Base-by-base conservation (phyloP, 2,113 vertebrate genomes). In the Tichodroma muraria region DNA sequence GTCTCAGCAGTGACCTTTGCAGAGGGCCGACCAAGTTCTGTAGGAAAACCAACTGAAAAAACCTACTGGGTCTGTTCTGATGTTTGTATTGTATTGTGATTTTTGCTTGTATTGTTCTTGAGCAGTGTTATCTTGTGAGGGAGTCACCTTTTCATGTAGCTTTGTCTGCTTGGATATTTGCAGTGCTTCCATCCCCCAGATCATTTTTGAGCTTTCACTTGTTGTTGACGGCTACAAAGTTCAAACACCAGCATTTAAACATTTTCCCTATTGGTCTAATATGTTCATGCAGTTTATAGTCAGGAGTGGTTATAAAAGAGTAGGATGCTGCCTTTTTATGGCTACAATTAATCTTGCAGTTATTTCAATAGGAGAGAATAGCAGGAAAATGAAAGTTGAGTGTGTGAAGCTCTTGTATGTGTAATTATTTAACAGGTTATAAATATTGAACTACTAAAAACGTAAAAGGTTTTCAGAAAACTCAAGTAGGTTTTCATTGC, bases 291-390 rank as follows among this genome's bases (percentile, higher is more conserved):
- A 91, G 79, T 85, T 93, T 63, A 72, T 94, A 94, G 94, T 93
- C 84, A 88, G 61, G 40, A 89, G n/a, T 11, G 24, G 69, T 56
- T 77, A 35, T 96, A 89, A 93, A 90, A 89, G 64, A 15, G n/a
- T 80, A 91, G 84, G 88, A 86, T 96, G 75, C 78, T 96, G 65
- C 79, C 24, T 71, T 94, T 95, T 93, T 93, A 94, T 93, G 61
- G 47, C 84, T 88, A 3, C 22, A 80, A 72, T 96, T 85, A 95
- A 95, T 91, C 93, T 90, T 75, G 27, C 40, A 76, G 57, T 88
- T 88, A 77, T 42, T 97, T 94, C 91, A 88, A 25, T 42, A 57
- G 71, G 71, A 76, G 60, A 76, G 60, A 93, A 78, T 65, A 88
- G 72, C 71, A 90, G 44, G 68, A 60, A 78, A 56, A 77, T 93